Base-by-base conservation (phyloP, 2,888 invertebrate genomes). In the Quadroppia sp. region DNA sequence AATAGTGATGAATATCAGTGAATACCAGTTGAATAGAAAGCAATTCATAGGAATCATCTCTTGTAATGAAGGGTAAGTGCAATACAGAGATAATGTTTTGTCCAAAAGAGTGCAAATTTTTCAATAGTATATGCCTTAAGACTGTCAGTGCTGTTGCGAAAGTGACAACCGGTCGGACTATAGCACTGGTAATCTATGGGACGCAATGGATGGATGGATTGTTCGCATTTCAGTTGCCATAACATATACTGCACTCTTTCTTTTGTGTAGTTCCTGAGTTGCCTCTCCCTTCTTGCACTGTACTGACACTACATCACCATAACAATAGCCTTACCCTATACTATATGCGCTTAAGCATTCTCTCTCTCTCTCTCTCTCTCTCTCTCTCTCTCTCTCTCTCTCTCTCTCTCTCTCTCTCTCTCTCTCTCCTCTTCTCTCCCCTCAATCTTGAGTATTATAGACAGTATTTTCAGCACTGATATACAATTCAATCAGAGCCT, bases 341-440 rank as follows among this genome's bases (percentile, higher is more conserved):
- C n/a, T n/a, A n/a, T 28, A 61, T 61, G 11, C 32, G 4, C 30
- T 30, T 28, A 9, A 9, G 2, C 28, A 30, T 28, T 3, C 30
- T 32, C 32, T 61, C 61, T 61, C 30, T 61, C 70, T 69, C 70
- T 69, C 70, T 69, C 42, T 13, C 56, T 56, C 67, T 67, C 30
- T 30, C 30, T 67, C 67, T 67, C 30, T 30, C 67, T 67, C 67
- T 67, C 67, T 30, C 67, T 67, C 67, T 67, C 70, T 69, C 61
- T 30, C 70, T 42, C 70, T 40, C 70, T 48, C 70, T 69, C 70
- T 69, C 70, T 32, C 69, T 36, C 69, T 32, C 69, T 69, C 69
- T 69, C 70, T 67, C 67, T 45, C n/a, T n/a, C 45, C 45, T 45
- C 45, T 45, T n/a, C 45, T n/a, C 45, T 45, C 45, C 13, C n/a